These are phyloP conservation scores for Quadroppia sp. DNA, from an alignment of 2,888 invertebrate species.

Conservation along the genomic window DNA sequence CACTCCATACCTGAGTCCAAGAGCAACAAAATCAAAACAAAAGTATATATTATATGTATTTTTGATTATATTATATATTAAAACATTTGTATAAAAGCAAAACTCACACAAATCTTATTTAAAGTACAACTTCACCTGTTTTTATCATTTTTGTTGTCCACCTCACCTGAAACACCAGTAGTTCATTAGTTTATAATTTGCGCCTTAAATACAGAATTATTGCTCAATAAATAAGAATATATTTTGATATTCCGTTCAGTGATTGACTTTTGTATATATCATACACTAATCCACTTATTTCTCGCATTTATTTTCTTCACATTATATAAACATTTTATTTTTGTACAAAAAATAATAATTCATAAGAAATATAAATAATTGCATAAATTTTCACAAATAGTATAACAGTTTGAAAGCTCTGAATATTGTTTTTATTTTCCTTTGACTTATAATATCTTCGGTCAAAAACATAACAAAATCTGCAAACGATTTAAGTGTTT, in stretches of 20 bases:
- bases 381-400: neutral
- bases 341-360: neutral
- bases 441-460: neutral
- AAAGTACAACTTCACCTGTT: neutral
- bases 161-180: neutral
- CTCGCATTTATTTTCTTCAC: neutral
- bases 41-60: too few relatives aligned
- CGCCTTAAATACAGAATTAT: neutral
- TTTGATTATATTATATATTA: neutral
- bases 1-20: neutral
- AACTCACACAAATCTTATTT: constrained; percentile 2
- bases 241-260: neutral
- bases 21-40: neutral
- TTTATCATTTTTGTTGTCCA: neutral
- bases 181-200: neutral
- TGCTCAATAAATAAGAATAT: constrained; percentile 8
- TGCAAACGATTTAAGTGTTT: neutral
- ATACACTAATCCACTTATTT: constrained; percentile 12
- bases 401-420: neutral
- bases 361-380: neutral
- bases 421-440: neutral
- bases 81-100: neutral
- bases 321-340: neutral
- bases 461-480: neutral
- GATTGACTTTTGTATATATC: constrained; percentile 25